phyloP scores from a whole-genome alignment of 1,140 invertebrate genomes.

The Calosoma granatense region DNA sequence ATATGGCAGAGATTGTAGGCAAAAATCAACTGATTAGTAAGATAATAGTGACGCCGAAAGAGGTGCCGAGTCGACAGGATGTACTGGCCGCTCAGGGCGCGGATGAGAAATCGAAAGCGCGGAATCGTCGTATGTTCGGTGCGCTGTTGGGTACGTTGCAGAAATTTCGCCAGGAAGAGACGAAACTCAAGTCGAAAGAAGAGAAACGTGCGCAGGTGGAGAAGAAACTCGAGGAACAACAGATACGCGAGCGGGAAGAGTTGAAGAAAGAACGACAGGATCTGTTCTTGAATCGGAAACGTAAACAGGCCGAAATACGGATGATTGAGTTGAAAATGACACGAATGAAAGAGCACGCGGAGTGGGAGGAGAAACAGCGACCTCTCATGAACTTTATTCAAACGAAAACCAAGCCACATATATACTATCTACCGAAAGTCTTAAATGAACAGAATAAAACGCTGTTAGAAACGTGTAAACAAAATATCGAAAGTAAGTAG shows the following conservation, averaged over 20 bases:
- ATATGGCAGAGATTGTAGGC: conserved; percentile 38
- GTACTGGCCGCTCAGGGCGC: conserved; percentile 71
- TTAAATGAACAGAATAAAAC: conserved; percentile 43
- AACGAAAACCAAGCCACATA: conserved; percentile 73
- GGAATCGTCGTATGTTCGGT: conserved; percentile 92
- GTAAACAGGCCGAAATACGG: conserved; percentile 80
- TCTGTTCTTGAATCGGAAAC: conserved; percentile 73
- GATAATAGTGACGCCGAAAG: conserved; percentile 51
- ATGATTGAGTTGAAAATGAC: conserved; percentile 86
- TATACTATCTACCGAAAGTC: conserved; percentile 80
- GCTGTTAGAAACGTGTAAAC: conserved; percentile 38
- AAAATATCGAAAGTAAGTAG: conserved; percentile 43
- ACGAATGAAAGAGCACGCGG: conserved; percentile 75
- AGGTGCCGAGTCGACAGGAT: conserved; percentile 61
- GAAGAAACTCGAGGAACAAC: conserved; percentile 85
- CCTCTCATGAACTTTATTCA: conserved; percentile 74
- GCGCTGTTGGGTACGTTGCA: conserved; percentile 86
- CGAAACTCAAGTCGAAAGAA: conserved; percentile 69
- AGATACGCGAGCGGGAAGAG: conserved; percentile 75
- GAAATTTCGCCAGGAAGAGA: conserved; percentile 92
- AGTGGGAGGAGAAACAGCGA: conserved; percentile 73
- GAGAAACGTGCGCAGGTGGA: conserved; percentile 82
- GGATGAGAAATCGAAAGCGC: conserved; percentile 71
- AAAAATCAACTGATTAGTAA: conserved; percentile 36
- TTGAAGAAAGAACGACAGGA: conserved; percentile 75